phyloP scores from a whole-genome alignment of 2,113 vertebrate species.

The Solenodon paradoxus region DNA sequence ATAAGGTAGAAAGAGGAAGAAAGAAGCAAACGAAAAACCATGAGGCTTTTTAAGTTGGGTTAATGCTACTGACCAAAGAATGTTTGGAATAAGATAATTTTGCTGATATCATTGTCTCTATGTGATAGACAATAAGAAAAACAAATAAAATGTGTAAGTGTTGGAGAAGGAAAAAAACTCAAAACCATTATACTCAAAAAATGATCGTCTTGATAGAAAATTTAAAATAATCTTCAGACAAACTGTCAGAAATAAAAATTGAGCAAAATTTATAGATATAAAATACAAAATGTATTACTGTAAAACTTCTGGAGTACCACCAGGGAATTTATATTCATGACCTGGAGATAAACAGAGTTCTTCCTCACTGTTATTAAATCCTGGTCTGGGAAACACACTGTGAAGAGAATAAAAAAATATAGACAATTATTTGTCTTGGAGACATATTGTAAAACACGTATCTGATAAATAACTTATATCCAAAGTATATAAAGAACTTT shows the following conservation, averaged over 20 bases:
- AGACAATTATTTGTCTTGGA: neutral
- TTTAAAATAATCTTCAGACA: neutral
- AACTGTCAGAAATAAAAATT: neutral
- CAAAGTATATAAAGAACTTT: neutral
- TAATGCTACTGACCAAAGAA: neutral
- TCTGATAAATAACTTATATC: neutral
- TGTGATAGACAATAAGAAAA: neutral
- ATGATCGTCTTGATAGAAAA: neutral
- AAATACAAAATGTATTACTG: neutral
- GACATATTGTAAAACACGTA: neutral
- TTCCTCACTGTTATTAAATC: neutral
- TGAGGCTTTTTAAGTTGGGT: neutral
- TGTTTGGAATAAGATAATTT: neutral
- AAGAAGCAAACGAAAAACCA: neutral
- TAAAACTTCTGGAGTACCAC: neutral
- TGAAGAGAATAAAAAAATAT: neutral
- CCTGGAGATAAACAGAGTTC: neutral
- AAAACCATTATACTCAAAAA: neutral
- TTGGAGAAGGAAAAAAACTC: neutral
- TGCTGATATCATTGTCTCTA: neutral
- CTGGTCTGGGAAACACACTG: neutral
- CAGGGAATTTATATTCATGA: neutral
- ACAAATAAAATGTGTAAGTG: neutral
- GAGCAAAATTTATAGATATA: neutral
- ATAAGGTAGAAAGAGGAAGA: neutral